These are phyloP conservation scores for Nestor notabilis DNA, from an alignment of 2,113 vertebrate genomes.

Conservation along the genomic window DNA sequence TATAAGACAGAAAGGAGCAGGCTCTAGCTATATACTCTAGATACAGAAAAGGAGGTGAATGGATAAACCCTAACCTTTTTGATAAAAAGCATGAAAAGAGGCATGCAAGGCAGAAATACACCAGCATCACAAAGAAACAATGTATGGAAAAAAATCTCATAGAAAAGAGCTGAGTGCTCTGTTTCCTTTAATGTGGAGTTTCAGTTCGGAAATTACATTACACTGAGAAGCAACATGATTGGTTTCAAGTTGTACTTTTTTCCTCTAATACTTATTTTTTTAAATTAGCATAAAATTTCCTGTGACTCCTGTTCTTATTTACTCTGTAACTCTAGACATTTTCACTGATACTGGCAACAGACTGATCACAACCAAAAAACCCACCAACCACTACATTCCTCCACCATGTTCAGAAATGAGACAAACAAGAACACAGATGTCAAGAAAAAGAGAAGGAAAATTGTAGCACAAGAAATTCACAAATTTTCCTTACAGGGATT, in stretches of 20 bases:
- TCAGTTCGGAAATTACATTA: neutral
- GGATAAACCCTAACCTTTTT: neutral
- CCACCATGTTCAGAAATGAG: neutral
- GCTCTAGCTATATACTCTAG: neutral
- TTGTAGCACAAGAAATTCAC: neutral
- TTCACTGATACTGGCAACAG: neutral
- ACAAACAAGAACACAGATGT: neutral
- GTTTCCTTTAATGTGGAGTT: neutral
- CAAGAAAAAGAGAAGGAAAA: neutral
- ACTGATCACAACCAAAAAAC: neutral
- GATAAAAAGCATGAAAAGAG: neutral
- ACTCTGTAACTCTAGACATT: neutral
- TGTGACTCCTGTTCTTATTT: neutral
- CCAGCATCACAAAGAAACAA: neutral
- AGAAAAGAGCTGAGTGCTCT: neutral
- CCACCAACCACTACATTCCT: neutral
- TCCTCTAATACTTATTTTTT: neutral
- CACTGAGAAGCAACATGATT: neutral
- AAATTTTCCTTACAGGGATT: neutral
- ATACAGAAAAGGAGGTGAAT: neutral
- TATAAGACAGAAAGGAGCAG: neutral
- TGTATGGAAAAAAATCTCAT: neutral
- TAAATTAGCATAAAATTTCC: neutral
- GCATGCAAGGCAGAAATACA: neutral
- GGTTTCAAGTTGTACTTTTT: neutral